These are phyloP conservation scores for Ageneiosus marmoratus DNA, from an alignment of 2,113 vertebrate genomes.

Conservation along the genomic window DNA sequence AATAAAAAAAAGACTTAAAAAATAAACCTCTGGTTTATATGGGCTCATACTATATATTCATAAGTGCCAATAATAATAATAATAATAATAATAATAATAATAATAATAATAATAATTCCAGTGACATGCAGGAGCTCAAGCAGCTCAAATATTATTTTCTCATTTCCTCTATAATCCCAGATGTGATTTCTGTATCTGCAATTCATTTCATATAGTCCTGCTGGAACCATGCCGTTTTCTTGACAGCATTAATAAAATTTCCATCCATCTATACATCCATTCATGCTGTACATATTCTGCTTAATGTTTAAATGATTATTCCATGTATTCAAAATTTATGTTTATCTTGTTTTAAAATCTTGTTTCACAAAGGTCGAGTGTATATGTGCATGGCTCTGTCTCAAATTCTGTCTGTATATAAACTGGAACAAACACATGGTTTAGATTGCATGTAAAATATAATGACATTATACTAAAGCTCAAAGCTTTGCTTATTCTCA, in stretches of 20 bases:
- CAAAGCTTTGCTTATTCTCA: conserved; percentile 1
- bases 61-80: background rate
- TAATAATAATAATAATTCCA: background rate
- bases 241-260: background rate
- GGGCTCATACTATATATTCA: background rate
- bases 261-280: background rate
- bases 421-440: background rate
- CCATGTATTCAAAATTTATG: background rate
- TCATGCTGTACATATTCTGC: background rate
- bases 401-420: background rate
- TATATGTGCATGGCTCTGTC: background rate
- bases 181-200: conserved; percentile 6
- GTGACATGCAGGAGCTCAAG: background rate
- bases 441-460: background rate
- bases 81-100: background rate
- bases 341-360: background rate
- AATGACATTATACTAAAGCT: background rate
- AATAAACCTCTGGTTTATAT: background rate
- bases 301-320: background rate
- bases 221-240: background rate
- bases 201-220: background rate
- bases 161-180: conserved; percentile 1
- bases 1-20: background rate
- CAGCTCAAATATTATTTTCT: conserved; percentile 8
- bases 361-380: background rate